Conservation (phyloP, 1,140 invertebrate species). For the Brachionus manjavacas region DNA sequence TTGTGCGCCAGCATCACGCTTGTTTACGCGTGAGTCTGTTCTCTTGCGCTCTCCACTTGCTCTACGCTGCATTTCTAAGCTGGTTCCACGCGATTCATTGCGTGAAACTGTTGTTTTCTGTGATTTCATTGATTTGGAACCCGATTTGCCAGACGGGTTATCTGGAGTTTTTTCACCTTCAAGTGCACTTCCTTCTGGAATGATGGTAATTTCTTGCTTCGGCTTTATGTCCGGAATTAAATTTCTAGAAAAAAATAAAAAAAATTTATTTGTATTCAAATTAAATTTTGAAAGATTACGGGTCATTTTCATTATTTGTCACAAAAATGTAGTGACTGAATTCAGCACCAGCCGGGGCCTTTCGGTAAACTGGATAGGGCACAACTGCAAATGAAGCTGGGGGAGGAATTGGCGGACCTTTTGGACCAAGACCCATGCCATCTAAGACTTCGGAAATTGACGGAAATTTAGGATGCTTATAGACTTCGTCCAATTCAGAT, state of each 20-base stretch:
- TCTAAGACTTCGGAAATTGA: conserved; percentile 51
- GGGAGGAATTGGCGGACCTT: conserved; percentile 57
- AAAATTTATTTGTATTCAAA: too few species aligned
- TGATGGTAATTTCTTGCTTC: conserved; percentile 43
- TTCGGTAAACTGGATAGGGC: conserved; percentile 55
- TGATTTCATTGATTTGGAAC: neutral
- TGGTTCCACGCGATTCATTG: neutral
- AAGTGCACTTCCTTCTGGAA: neutral
- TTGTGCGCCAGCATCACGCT: conserved; percentile 43
- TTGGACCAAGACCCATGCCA: conserved; percentile 55
- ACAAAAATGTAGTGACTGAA: conserved; percentile 54
- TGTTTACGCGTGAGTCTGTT: conserved; percentile 44
- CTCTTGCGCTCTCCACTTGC: conserved; percentile 51
- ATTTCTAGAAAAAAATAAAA: conserved; percentile 48
- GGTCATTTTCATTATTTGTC: conserved; percentile 47
- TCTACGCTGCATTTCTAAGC: conserved; percentile 46
- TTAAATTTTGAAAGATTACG: conserved; percentile 38
- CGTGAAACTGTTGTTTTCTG: neutral
- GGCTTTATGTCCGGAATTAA: conserved; percentile 50
- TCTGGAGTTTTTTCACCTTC: conserved; percentile 40
- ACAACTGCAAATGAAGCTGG: conserved; percentile 54
- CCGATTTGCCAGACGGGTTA: neutral
- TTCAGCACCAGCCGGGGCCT: conserved; percentile 48
- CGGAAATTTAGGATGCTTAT: conserved; percentile 33
- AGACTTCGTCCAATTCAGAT: conserved; percentile 1